Conservation (phyloP, 2,797 vertebrate genomes). For the Morelia viridis region DNA sequence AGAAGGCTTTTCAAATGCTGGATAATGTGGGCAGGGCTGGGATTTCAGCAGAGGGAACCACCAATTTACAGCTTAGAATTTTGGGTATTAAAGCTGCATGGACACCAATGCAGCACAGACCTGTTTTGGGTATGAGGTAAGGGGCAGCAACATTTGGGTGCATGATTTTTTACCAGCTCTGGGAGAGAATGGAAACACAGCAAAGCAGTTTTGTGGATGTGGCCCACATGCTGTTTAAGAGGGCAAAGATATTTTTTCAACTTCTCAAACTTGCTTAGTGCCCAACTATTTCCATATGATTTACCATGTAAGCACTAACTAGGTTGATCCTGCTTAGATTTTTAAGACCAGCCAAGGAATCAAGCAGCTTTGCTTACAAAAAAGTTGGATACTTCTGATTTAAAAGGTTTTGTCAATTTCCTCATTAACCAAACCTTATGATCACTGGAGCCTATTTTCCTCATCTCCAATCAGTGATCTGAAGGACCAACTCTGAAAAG, state of each 20-base stretch:
- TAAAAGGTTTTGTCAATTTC: neutral
- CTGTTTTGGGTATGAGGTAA: neutral
- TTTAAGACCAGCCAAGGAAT: neutral
- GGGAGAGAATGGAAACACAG: neutral
- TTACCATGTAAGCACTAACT: neutral
- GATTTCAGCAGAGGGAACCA: neutral
- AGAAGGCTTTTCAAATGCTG: neutral
- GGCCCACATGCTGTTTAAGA: neutral
- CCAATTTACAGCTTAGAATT: neutral
- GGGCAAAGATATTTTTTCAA: neutral
- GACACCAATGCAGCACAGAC: too few species aligned
- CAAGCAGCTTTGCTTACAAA: neutral
- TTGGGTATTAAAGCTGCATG: neutral
- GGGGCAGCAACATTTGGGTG: neutral
- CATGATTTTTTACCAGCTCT: neutral
- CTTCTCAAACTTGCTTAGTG: neutral
- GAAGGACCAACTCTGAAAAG: neutral
- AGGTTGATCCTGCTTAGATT: neutral
- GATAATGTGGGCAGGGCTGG: neutral
- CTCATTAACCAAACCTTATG: neutral
- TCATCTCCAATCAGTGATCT: neutral
- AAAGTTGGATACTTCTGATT: neutral
- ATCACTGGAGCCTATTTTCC: neutral
- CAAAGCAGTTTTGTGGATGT: neutral
- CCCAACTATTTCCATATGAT: neutral